Evolutionary conservation across 2,113 vertebrate genomes (phyloP).

Genomic region (Genyomyrus donnyi): DNA sequence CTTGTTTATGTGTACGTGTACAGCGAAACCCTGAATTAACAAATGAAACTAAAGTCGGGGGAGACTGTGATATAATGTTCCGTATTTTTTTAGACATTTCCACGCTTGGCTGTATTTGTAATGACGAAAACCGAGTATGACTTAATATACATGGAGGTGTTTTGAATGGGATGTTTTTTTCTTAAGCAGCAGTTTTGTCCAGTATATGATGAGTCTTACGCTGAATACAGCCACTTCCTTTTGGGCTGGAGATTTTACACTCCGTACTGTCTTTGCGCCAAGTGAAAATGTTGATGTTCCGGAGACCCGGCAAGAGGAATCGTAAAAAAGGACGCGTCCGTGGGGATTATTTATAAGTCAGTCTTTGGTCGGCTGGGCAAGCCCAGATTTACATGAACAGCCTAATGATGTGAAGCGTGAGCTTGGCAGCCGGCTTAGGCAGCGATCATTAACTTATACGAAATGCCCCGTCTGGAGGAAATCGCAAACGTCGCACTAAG

Average conservation of each 20-base stretch:
- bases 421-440: not conserved
- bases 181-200: not conserved
- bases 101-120: not conserved
- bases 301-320: not conserved
- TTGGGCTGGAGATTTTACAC: not conserved
- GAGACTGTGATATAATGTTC: not conserved
- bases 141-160: not conserved
- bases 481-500: slow-evolving; percentile 69
- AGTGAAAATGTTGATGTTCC: not conserved
- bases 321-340: not conserved
- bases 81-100: not conserved
- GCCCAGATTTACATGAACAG: not conserved
- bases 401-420: not conserved
- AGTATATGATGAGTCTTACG: not conserved
- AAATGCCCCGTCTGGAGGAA: slow-evolving; percentile 65
- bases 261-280: not conserved
- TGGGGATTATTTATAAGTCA: not conserved
- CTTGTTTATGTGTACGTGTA: not conserved
- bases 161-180: not conserved
- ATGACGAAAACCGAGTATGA: not conserved
- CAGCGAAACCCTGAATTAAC: not conserved
- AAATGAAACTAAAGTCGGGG: not conserved
- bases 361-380: not conserved
- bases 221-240: not conserved
- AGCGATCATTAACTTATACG: not conserved